Conservation (phyloP, 2,797 vertebrate species). For the Phoeniculus purpureus region DNA sequence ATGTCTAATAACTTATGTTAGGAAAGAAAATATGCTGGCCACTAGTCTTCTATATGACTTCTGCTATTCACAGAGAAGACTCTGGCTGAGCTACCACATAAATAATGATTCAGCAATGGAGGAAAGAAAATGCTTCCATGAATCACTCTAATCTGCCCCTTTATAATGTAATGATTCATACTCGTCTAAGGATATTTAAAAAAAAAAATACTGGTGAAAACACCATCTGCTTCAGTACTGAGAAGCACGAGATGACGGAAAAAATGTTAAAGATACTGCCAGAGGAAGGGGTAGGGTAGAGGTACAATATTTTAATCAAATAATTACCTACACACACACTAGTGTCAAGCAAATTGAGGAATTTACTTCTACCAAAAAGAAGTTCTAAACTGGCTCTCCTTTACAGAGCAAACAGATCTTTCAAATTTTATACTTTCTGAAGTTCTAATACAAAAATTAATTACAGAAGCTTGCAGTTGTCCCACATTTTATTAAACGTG, state of each 20-base stretch:
- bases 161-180: not conserved
- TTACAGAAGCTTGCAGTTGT: not conserved
- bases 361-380: not conserved
- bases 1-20: not conserved
- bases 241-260: not conserved
- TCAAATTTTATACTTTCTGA: not conserved
- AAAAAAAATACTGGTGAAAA: not conserved
- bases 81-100: not conserved
- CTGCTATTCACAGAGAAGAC: not conserved
- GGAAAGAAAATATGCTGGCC: not conserved
- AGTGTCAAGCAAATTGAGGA: not conserved
- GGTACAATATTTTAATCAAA: constrained; percentile 29
- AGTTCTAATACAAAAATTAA: not conserved
- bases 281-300: not conserved
- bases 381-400: not conserved
- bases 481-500: not conserved
- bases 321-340: constrained; percentile 15
- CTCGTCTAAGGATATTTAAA: not conserved
- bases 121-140: not conserved
- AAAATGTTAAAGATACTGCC: constrained; percentile 13
- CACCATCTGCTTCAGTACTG: constrained; percentile 35
- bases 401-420: not conserved
- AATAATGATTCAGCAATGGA: not conserved
- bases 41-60: not conserved
- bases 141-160: constrained; percentile 14